Conservation (phyloP, 30 jellyfish, hydroid and myxozoan species). For the Cassiopea andromeda region DNA sequence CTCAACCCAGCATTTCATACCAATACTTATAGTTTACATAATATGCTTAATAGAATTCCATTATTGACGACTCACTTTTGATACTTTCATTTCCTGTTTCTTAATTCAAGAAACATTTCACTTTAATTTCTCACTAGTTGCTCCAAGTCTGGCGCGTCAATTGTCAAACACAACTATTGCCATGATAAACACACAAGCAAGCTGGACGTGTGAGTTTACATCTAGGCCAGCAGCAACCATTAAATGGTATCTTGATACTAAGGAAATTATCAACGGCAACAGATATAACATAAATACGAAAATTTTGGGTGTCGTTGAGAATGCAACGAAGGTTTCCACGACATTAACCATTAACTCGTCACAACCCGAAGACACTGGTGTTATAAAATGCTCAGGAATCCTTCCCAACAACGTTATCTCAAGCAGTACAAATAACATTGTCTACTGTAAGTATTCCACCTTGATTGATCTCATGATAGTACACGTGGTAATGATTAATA, state of each 20-base stretch:
- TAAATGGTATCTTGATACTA: slow-evolving; percentile 54
- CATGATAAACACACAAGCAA: slow-evolving; percentile 9
- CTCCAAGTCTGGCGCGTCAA: slow-evolving; percentile 44
- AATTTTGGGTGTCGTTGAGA: slow-evolving; percentile 8
- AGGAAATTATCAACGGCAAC: slow-evolving; percentile 11
- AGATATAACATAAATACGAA: slow-evolving; percentile 58
- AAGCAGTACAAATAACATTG: slow-evolving; percentile 41
- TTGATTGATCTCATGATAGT: no score
- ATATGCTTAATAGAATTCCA: no score
- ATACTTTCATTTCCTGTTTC: no score
- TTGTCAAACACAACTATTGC: slow-evolving; percentile 30
- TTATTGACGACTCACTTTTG: no score
- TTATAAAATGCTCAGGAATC: slow-evolving; percentile 38
- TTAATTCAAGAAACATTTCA: no score
- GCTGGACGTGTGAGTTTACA: slow-evolving; percentile 51
- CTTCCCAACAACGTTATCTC: slow-evolving; percentile 29
- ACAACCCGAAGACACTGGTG: slow-evolving; percentile 69
- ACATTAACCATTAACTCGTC: slow-evolving; percentile 27
- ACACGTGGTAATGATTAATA: no score
- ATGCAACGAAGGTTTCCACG: slow-evolving; percentile 27
- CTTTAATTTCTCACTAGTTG: slow-evolving; percentile 18
- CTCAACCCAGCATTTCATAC: no score
- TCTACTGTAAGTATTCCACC: slow-evolving; percentile 58
- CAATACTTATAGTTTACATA: no score
- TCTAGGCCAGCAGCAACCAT: slow-evolving; percentile 67